These are phyloP conservation scores for Dendrolimus houi DNA, from an alignment of 2,888 invertebrate genomes.

Conservation along the genomic window DNA sequence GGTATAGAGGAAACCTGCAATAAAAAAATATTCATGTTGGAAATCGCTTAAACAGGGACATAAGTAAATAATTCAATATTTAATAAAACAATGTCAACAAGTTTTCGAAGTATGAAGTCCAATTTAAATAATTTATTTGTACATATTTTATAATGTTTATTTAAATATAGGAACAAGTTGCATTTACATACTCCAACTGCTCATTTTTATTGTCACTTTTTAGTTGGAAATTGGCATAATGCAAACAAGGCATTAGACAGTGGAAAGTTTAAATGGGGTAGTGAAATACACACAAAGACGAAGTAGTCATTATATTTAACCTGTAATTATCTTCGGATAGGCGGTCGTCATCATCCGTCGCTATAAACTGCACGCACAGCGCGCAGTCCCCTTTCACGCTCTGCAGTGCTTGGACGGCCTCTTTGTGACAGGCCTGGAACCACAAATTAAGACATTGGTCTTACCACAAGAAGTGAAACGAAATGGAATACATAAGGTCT, in stretches of 20 bases:
- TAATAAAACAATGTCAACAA: background rate
- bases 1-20: constrained; percentile 61
- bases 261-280: too few relatives aligned
- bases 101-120: too few relatives aligned
- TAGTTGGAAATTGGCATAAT: too few relatives aligned
- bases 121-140: too few relatives aligned
- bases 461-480: too few relatives aligned
- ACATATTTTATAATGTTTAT: too few relatives aligned
- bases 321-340: constrained; percentile 77
- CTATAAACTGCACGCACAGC: constrained; percentile 86
- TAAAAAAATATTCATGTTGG: background rate
- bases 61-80: background rate
- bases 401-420: constrained; percentile 87
- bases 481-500: too few relatives aligned
- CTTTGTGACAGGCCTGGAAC: constrained; percentile 82
- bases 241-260: too few relatives aligned
- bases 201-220: too few relatives aligned
- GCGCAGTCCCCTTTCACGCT: constrained; percentile 86
- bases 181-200: too few relatives aligned
- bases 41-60: background rate
- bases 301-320: constrained; percentile 17
- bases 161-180: too few relatives aligned
- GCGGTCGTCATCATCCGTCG: constrained; percentile 82
- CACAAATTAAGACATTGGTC: background rate
- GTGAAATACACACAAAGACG: too few relatives aligned